Evolutionary conservation across 1,140 invertebrate species (phyloP).

Genomic region (Acyrthosiphon pisum): DNA sequence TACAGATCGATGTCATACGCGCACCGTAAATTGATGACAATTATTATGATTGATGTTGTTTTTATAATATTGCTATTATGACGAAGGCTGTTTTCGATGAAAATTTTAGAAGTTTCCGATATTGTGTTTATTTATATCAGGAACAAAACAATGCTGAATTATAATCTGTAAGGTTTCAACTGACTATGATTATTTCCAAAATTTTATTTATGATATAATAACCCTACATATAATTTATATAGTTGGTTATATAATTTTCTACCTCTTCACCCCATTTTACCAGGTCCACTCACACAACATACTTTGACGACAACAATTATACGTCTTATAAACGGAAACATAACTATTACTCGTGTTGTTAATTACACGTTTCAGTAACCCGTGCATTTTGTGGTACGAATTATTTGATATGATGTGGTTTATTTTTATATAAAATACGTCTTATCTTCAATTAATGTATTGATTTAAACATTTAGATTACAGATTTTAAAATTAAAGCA

Average conservation of each 20-base stretch:
- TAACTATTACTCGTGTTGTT: not conserved
- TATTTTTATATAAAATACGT: not conserved
- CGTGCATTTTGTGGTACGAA: not conserved
- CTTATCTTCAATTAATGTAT: not conserved
- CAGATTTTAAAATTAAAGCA: not conserved
- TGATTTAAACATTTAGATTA: not conserved
- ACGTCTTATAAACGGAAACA: not conserved
- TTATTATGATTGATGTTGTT: constrained; percentile 17
- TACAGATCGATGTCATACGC: not conserved
- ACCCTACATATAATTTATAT: not conserved
- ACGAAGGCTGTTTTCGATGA: not conserved
- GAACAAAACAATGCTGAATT: not conserved
- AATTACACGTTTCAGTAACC: not conserved
- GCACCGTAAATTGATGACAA: not conserved
- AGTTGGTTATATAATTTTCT: not conserved
- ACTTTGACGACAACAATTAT: not conserved
- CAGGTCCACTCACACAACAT: not conserved
- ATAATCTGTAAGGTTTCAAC: not conserved
- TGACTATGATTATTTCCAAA: not conserved
- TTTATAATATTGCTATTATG: not conserved
- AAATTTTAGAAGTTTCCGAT: not conserved
- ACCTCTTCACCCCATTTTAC: no score
- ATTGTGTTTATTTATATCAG: not conserved
- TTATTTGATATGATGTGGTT: not conserved
- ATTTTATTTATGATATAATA: not conserved